These are phyloP conservation scores for Aphelinus certus DNA, from an alignment of 1,140 invertebrate species.

Conservation along the genomic window DNA sequence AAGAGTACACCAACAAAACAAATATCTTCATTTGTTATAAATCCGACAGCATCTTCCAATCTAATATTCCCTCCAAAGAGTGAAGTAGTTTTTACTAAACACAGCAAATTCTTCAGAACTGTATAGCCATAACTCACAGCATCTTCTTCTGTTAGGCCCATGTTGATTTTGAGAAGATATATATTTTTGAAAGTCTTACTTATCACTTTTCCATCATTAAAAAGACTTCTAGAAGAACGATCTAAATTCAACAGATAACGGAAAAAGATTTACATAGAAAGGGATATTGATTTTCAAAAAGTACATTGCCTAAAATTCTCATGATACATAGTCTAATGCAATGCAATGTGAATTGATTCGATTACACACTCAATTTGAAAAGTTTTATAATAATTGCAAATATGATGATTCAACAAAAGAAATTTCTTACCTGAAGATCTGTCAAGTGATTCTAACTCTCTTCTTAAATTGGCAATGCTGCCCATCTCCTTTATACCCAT, in stretches of 20 bases:
- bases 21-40: slow-evolving; percentile 24
- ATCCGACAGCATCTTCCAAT: slow-evolving; percentile 4
- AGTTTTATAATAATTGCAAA: too few relatives aligned
- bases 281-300: too few relatives aligned
- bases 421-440: background rate
- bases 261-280: background rate
- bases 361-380: too few relatives aligned
- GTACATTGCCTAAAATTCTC: too few relatives aligned
- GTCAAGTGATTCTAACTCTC: background rate
- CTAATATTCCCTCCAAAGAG: slow-evolving; percentile 17
- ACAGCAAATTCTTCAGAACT: slow-evolving; percentile 18
- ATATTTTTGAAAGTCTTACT: background rate
- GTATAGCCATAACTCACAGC: background rate
- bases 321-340: too few relatives aligned
- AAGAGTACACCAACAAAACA: slow-evolving; percentile 26
- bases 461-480: background rate
- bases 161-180: background rate
- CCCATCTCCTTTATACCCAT: background rate
- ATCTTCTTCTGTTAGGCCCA: background rate
- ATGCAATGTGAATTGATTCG: too few relatives aligned
- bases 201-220: background rate
- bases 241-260: background rate
- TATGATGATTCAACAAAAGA: too few relatives aligned
- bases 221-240: background rate
- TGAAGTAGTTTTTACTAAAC: slow-evolving; percentile 15